Evolutionary conservation across 2,113 vertebrate genomes (phyloP), one percentile per base, ranked within the genome.

Genomic region (Mobula birostris): DNA sequence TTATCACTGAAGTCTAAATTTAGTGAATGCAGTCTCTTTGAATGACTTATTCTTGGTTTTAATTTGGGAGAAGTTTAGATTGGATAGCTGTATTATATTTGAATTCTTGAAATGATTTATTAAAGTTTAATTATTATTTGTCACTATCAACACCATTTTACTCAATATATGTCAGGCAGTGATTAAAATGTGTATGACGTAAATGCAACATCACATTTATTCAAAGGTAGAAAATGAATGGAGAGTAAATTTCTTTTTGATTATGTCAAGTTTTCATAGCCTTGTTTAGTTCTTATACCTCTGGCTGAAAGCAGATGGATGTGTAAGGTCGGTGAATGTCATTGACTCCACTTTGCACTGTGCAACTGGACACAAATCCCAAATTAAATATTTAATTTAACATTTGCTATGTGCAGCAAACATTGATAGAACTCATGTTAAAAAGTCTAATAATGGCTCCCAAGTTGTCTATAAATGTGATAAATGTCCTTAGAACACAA

Each of bases 11-110:
- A 83, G 48, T 21, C 48, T 56, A 58, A 87, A 87, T 58, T 61
- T 8, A 11, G 83, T 87, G 56, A 87, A 87, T 87, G 56, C 6
- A 87, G 11, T 87, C 24, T 14, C n/a, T 32, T 79, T 32, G 77
- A 79, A 80, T 94, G 95, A 95, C 95, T 94, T 82, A 85, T 85
- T 95, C 94, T 63, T 61, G n/a, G 14, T 76, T 94, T 94, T 94
- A 94, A 94, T 95, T 79, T 6, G 94, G 95, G 95, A 94, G 95
- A 95, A 95, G 66, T 94, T 94, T 95, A 96, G 77, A 94, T 94
- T 93, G 94, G 94, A 94, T 24, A 66, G 94, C 87, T 90, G 95
- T 94, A 29, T 94, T 94, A 74, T 27, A 93, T 68, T 24, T 14
- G 11, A 11, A 93, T 74, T 72, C n/a, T 70, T 74, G 19, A 74